Evolutionary conservation across 2,113 vertebrate genomes (phyloP), one percentile per base, ranked within the genome.

Genomic region (Cairina moschata): DNA sequence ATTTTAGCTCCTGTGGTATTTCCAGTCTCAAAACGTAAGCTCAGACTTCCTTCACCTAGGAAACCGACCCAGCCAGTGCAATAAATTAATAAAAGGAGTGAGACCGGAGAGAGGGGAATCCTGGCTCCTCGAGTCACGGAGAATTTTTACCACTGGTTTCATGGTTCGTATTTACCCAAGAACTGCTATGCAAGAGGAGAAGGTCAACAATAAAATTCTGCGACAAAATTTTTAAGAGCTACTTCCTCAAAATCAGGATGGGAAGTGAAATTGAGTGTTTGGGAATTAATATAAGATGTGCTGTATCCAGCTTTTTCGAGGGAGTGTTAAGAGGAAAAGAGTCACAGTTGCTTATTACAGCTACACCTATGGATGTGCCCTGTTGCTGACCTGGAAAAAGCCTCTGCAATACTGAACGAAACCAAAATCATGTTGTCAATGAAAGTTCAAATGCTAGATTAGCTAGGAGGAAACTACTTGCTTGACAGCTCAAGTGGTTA

Each of bases 351-450:
- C 50, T 85, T 32, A 16, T 69, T 68, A 62, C 67, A 86, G 88
- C 69, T 90, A 86, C 79, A 69, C 74, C 86, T 76, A 58, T 52
- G 85, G 87, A 92, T 12, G 67, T 66, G 76, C 62, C 76, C 23
- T 3, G 60, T 20, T 58, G 76, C 86, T 72, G 48, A 55, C 78
- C 28, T 44, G 72, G 69, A 48, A 95, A 93, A 95, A 88, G n/a
- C 36, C 75, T 93, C 83, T 55, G 77, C 56, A 75, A 72, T 50
- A 65, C 83, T 58, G 74, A 96, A 84, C 77, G 66, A 60, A 96
- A 91, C 67, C 50, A 66, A 94, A 95, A 83, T 50, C 62, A 32
- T 8, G 20, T n/a, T 83, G 59, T 72, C 75, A 85, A 26, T 82
- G 63, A 92, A 29, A 90, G 40, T 75, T 91, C 81, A 84, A 93